Evolutionary conservation across 1,140 invertebrate species (phyloP).

Genomic region (Reticulitermes speratus): DNA sequence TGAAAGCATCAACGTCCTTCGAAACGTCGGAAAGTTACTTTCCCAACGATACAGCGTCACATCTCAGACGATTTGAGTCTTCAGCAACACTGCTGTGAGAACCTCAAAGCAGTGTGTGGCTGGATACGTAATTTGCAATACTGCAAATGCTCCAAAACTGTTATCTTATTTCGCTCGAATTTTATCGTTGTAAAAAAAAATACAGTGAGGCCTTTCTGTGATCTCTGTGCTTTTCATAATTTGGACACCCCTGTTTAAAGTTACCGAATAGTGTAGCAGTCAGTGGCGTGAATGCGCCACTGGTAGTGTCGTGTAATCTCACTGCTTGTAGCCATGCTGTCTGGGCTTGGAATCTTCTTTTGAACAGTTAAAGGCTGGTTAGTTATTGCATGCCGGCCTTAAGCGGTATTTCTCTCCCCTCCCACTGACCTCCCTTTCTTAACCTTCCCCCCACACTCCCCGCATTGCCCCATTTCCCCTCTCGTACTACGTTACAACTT

Average conservation of each 20-base stretch:
- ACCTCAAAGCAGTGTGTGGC: too few species aligned
- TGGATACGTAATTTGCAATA: too few species aligned
- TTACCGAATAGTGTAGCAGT: too few species aligned
- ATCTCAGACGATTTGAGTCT: too few species aligned
- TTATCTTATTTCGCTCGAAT: too few species aligned
- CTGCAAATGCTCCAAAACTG: too few species aligned
- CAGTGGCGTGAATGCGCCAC: background rate
- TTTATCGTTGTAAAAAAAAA: too few species aligned
- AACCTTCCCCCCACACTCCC: background rate
- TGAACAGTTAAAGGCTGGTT: constrained; percentile 11
- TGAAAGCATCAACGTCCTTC: too few species aligned
- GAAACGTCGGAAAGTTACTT: too few species aligned
- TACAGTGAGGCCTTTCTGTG: too few species aligned
- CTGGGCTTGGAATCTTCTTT: background rate
- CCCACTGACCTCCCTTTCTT: background rate
- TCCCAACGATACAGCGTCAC: too few species aligned
- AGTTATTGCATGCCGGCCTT: constrained; percentile 5
- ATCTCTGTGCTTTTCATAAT: background rate
- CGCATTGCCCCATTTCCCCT: background rate
- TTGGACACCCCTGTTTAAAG: background rate
- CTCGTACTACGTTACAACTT: constrained; percentile 3
- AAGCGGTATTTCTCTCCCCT: background rate
- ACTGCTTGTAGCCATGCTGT: constrained; percentile 8
- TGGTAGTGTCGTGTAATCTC: background rate
- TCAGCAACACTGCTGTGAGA: too few species aligned